These are phyloP conservation scores for Rhizomys pruinosus DNA, from an alignment of 2,113 vertebrate species.

Conservation along the genomic window DNA sequence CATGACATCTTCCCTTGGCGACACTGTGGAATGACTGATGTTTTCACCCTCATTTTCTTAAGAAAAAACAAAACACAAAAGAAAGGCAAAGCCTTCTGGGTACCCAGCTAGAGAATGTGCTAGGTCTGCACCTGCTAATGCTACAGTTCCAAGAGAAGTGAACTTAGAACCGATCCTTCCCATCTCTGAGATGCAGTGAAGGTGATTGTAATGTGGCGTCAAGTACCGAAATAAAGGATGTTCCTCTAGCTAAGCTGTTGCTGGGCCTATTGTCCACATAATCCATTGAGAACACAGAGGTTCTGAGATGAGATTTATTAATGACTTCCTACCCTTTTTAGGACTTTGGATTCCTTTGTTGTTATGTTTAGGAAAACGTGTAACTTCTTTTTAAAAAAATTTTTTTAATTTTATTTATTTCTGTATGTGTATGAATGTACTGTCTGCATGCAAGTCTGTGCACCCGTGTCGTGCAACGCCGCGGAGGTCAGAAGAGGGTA, in stretches of 20 bases:
- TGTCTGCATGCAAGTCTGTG: no score
- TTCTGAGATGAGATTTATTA: neutral
- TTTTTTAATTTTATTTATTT: no score
- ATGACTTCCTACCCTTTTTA: neutral
- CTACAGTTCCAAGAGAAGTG: neutral
- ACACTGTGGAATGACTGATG: fast-evolving
- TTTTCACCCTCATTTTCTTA: neutral
- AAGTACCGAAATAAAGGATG: neutral
- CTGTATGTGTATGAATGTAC: no score
- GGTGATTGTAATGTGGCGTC: slow-evolving; percentile 19
- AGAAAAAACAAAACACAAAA: neutral
- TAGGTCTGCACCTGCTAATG: no score
- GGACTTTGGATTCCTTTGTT: neutral
- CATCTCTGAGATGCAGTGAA: neutral
- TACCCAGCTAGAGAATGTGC: neutral
- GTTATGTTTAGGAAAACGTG: neutral
- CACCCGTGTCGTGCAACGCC: no score
- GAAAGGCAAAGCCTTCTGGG: neutral
- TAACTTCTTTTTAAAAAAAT: no score
- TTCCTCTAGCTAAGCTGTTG: neutral
- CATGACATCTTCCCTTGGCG: neutral
- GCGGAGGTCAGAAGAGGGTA: no score
- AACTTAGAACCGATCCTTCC: neutral
- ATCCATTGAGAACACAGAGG: neutral
- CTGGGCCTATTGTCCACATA: neutral